Base-by-base conservation (phyloP, 2,113 vertebrate species). In the Merops nubicus region DNA sequence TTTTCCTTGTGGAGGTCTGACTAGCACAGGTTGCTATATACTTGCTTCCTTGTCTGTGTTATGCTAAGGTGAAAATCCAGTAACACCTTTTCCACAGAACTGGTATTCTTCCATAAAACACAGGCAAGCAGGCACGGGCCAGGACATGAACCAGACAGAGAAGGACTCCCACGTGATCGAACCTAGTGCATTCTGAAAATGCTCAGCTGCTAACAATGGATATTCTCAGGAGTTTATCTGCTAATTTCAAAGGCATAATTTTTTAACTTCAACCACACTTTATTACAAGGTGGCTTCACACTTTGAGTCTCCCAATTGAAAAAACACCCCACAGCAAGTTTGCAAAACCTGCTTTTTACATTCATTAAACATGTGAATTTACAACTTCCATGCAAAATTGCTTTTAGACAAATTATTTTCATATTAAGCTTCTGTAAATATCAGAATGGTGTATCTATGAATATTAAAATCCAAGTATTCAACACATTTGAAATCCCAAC, bases 11-110 rank as follows among this genome's bases (percentile, higher is more conserved):
- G 25, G 19, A 31, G 28, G 18, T 82, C 42, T 50, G 42, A 67
- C 38, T 25, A 85, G 34, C 0, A 0, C 20, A 63, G 26, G 19
- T 17, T 21, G 16, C 6, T 42, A n/a, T 17, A 16, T 9, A n/a
- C 56, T 22, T 26, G 16, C 17, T 57, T 36, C 57, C 15, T 72
- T 29, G 23, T 59, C 56, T 34, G 56, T 22, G 20, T 34, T 68
- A 60, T 4, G 3, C 15, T 15, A 17, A 63, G 51, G 38, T 70
- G 54, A 83, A 79, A 70, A 83, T 59, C n/a, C 50, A 54, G n/a
- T 12, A 16, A 38, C 60, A 59, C 15, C 5, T 5, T 45, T 38
- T 53, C 51, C 36, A 48, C 0, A 57, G 28, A 76, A 65, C 15
- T 18, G 19, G 12, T 28, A 33, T 18, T 59, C 16, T 67, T 60